Evolutionary conservation across 1,140 invertebrate genomes (phyloP).

Genomic region (Berghia stephanieae): DNA sequence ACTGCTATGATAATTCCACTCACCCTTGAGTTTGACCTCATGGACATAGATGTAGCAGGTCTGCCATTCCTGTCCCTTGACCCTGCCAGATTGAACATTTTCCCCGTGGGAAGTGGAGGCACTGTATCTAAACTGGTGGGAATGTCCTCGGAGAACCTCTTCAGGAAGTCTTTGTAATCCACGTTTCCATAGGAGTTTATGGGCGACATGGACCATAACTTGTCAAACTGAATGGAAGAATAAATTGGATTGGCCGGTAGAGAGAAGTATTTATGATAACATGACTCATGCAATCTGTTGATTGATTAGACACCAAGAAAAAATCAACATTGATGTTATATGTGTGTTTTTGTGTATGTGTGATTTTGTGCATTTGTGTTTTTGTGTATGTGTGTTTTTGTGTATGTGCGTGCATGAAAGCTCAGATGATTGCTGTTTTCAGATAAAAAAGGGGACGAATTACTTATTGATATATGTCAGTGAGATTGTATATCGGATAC

Average conservation of each 20-base stretch:
- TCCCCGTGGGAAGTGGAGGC: background rate
- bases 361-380: background rate
- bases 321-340: background rate
- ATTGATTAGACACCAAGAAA: too few relatives aligned
- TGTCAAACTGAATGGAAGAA: slow-evolving; percentile 65
- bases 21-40: slow-evolving; percentile 47
- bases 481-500: too few relatives aligned
- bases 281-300: too few relatives aligned
- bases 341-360: background rate
- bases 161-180: slow-evolving; percentile 59
- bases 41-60: slow-evolving; percentile 41
- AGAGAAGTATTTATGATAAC: too few relatives aligned
- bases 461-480: too few relatives aligned
- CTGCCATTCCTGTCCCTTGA: background rate
- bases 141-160: slow-evolving; percentile 41
- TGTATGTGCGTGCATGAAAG: too few relatives aligned
- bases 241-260: too few relatives aligned
- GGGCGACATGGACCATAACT: slow-evolving; percentile 46
- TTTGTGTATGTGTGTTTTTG: background rate
- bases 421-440: too few relatives aligned
- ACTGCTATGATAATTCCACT: background rate
- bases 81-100: slow-evolving; percentile 20
- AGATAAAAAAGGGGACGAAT: too few relatives aligned
- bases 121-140: background rate
- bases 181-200: slow-evolving; percentile 61